Base-by-base conservation (phyloP, 2,113 vertebrate species). In the Sinocyclocheilus maitianheensis region DNA sequence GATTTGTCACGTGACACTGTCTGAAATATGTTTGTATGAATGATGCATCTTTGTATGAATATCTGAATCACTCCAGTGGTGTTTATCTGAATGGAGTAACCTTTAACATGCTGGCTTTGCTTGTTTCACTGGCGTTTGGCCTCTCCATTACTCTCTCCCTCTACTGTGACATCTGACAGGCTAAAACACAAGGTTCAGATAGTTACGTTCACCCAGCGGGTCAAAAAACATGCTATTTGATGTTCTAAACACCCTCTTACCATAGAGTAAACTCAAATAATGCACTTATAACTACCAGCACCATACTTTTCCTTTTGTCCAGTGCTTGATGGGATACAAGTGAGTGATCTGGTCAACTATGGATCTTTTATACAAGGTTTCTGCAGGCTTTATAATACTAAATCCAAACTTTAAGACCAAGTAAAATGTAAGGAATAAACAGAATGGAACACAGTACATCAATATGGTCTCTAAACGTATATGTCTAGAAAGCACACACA, bases 81-180 rank as follows among this genome's bases (percentile, higher is more conserved):
- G 37, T 43, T 72, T 72, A 72, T 72, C 69, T 43, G 69, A 43
- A 43, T 72, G 69, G 18, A 72, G 37, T 72, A 72, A 72, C 69
- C 69, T 43, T 72, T 72, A 72, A 43, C 10, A 22, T 43, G 69
- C 30, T 9, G 65, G 34, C 30, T 67, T 67, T 34, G 26, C 26
- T 67, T 67, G 26, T 30, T 67, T 60, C 7, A 60, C 55, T 60
- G 55, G 55, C 2, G 13, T 34, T 67, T 71, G 16, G 16, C 34
- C 20, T 40, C 69, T 71, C 34, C 69, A 40, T 71, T 40, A 71
- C 69, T 18, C 65, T 37, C 67, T 71, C 34, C 34, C 3, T 11
- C 18, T 40, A 18, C 18, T 5, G 34, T 71, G 34, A 71, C 34
- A 71, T 71, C 34, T 71, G 65, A 34, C 30, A 34, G 65, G 14